Percentiles rank a stretch among this genome's conserved stretches.
phyloP scores from a whole-genome alignment of 2,888 invertebrate species.

The Rhopalosiphum nymphaeae region DNA sequence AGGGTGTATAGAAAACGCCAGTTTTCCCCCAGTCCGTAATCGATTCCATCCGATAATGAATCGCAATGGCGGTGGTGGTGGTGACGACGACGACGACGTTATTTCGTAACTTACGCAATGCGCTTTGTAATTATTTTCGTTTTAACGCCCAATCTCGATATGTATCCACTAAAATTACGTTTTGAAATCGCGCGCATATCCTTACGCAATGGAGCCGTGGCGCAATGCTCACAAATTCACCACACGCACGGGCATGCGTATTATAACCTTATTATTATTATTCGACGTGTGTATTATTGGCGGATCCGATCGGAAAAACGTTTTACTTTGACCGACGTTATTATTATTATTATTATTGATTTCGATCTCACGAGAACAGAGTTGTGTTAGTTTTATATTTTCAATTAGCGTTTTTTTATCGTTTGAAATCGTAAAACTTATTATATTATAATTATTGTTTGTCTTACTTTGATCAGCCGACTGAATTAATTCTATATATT shows the following conservation, averaged over 20 bases:
- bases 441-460: background rate
- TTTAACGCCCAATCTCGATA: slow-evolving; percentile 60
- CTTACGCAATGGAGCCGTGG: slow-evolving; percentile 53
- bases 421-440: background rate
- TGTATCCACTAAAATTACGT: slow-evolving; percentile 52
- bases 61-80: background rate
- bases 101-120: slow-evolving; percentile 44
- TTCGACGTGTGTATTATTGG: background rate
- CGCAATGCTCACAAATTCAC: slow-evolving; percentile 48
- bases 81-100: background rate
- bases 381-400: background rate
- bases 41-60: slow-evolving; percentile 21
- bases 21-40: background rate
- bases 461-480: background rate
- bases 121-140: slow-evolving; percentile 56
- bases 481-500: background rate
- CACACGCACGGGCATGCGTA: slow-evolving; percentile 18
- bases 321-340: background rate
- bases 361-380: background rate
- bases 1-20: background rate
- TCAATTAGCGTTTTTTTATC: background rate
- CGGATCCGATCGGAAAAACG: background rate
- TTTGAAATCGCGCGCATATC: slow-evolving; percentile 54
- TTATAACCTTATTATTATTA: background rate
- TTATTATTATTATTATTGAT: background rate